phyloP scores from a whole-genome alignment of 2,113 vertebrate genomes.

The Siniperca knerii region DNA sequence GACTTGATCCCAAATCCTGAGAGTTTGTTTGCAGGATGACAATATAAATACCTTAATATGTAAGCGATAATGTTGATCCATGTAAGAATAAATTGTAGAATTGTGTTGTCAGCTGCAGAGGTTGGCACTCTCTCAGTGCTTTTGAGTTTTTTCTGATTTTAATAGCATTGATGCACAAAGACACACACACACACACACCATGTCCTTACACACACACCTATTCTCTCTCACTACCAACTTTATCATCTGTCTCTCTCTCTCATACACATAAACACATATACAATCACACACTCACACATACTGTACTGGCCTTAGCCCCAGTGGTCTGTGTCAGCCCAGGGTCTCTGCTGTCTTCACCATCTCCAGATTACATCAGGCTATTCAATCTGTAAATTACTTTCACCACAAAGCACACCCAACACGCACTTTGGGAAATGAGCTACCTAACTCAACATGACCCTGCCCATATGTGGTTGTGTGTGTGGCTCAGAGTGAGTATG shows the following conservation, averaged over 20 bases:
- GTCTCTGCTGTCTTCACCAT: slow-evolving; percentile 79
- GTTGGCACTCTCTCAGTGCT: background rate
- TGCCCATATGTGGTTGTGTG: slow-evolving; percentile 67
- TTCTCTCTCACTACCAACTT: slow-evolving; percentile 41
- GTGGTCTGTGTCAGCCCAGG: slow-evolving; percentile 69
- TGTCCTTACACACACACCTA: slow-evolving; percentile 25
- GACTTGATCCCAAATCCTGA: background rate
- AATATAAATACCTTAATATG: background rate
- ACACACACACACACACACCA: slow-evolving; percentile 18
- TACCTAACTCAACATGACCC: slow-evolving; percentile 80
- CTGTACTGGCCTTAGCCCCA: slow-evolving; percentile 68
- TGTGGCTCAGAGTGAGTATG: slow-evolving; percentile 20
- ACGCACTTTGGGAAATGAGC: slow-evolving; percentile 84
- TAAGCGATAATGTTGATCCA: background rate
- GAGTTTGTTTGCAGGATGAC: background rate
- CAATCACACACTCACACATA: slow-evolving; percentile 16
- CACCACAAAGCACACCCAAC: slow-evolving; percentile 78
- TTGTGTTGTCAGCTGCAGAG: slow-evolving; percentile 17
- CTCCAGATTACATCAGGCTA: slow-evolving; percentile 82
- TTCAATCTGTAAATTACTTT: slow-evolving; percentile 84
- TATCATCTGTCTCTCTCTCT: slow-evolving; percentile 34
- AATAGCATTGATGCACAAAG: slow-evolving; percentile 22
- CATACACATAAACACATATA: slow-evolving; percentile 37
- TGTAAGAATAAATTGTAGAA: slow-evolving; percentile 3
- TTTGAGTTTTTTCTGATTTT: slow-evolving; percentile 23